These are phyloP conservation scores for Ochropleura leucogaster DNA, from an alignment of 2,888 invertebrate species.

Conservation along the genomic window DNA sequence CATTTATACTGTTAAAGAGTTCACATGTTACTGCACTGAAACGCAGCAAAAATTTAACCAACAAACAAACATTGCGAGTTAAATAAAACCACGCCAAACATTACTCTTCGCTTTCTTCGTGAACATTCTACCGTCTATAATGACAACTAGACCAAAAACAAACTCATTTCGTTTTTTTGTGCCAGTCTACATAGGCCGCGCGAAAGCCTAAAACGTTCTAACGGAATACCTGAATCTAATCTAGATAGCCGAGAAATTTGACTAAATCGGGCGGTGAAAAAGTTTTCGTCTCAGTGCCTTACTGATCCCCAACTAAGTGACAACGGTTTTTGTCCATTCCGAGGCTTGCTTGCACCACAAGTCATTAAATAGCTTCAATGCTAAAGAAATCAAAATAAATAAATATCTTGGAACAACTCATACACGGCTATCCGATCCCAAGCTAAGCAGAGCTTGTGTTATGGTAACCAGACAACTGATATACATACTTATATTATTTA, in stretches of 20 bases:
- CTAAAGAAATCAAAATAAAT: too few relatives aligned
- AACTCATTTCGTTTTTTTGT: conserved; percentile 18
- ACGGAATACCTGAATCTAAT: conserved; percentile 58
- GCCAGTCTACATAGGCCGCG: conserved; percentile 18
- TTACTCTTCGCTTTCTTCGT: background rate
- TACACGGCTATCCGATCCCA: too few relatives aligned
- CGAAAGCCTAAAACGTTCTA: conserved; percentile 54
- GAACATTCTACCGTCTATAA: background rate
- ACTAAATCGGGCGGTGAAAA: conserved; percentile 62
- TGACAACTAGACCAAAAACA: background rate
- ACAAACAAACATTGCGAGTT: too few relatives aligned
- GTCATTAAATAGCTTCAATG: background rate
- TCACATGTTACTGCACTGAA: too few relatives aligned
- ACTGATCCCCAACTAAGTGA: conserved; percentile 56
- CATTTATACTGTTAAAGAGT: too few relatives aligned
- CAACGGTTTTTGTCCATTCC: conserved; percentile 3
- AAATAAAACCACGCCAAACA: background rate
- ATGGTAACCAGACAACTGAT: too few relatives aligned
- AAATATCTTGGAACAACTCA: too few relatives aligned
- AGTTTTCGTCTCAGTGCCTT: conserved; percentile 66
- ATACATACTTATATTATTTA: too few relatives aligned
- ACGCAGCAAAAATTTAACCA: too few relatives aligned
- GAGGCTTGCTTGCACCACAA: background rate
- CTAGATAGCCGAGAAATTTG: conserved; percentile 56
- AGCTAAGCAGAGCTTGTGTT: too few relatives aligned